A percentile compares a stretch with the other conserved stretches of the same genome.
These are phyloP conservation scores for Lithophane semibrunnea DNA, from an alignment of 2,888 invertebrate genomes.

Conservation along the genomic window DNA sequence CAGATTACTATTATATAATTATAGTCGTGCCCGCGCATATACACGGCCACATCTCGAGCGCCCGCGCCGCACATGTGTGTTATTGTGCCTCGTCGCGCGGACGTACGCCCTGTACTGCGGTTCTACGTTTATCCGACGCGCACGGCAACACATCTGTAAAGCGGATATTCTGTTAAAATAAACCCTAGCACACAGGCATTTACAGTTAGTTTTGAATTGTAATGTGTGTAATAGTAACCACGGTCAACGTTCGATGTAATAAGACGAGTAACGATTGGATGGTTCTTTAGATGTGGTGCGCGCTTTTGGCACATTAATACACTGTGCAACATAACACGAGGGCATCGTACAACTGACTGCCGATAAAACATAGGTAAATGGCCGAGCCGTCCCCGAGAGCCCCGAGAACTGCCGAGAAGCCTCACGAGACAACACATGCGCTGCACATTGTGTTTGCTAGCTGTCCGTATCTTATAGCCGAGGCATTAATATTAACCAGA, in stretches of 20 bases:
- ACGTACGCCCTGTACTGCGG: neutral
- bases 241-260: conserved; percentile 41
- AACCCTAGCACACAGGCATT: conserved; percentile 3
- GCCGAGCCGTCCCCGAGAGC: conserved; percentile 17
- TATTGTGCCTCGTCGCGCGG: neutral
- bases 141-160: conserved; percentile 75
- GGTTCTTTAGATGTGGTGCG: conserved; percentile 58
- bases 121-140: conserved; percentile 2
- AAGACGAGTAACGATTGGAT: conserved; percentile 20
- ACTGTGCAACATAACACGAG: conserved; percentile 66
- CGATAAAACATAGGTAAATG: conserved; percentile 52
- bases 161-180: conserved; percentile 6
- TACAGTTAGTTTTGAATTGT: conserved; percentile 14
- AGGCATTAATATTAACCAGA: conserved; percentile 8
- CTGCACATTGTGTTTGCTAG: conserved; percentile 21
- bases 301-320: conserved; percentile 73
- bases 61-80: conserved; percentile 21
- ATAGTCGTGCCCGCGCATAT: neutral
- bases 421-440: conserved; percentile 6
- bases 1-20: too few species aligned
- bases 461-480: neutral
- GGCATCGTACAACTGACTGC: conserved; percentile 45
- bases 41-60: neutral
- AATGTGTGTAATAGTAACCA: conserved; percentile 12
- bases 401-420: too few species aligned